Evolutionary conservation across 2,888 invertebrate species (phyloP).

Genomic region (Antheraea yamamai): DNA sequence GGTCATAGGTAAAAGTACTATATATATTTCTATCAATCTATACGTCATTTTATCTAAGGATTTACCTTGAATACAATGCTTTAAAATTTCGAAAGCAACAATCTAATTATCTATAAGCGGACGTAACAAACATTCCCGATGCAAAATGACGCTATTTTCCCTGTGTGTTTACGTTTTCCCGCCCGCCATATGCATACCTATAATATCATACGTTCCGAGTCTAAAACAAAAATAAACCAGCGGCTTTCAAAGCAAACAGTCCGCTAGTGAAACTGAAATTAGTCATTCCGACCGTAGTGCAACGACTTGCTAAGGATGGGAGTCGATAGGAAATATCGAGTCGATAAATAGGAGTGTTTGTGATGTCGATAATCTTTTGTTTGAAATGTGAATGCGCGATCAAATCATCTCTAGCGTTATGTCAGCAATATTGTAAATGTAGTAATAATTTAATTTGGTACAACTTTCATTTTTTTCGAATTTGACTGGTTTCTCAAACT

Average conservation of each 20-base stretch:
- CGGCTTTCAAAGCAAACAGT: slow-evolving; percentile 50
- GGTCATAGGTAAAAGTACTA: no score
- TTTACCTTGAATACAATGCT: neutral
- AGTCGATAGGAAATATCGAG: neutral
- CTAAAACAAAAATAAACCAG: slow-evolving; percentile 67
- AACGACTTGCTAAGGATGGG: slow-evolving; percentile 65
- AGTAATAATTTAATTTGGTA: neutral
- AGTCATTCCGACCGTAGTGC: slow-evolving; percentile 64
- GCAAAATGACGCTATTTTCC: neutral
- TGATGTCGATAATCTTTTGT: neutral
- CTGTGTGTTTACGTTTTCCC: slow-evolving; percentile 14
- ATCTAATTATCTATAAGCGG: neutral
- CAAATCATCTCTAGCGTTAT: neutral
- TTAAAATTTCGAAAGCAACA: neutral
- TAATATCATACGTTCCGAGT: slow-evolving; percentile 26
- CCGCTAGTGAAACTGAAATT: slow-evolving; percentile 44
- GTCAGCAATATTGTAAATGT: neutral
- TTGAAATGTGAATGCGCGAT: neutral
- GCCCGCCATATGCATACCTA: neutral
- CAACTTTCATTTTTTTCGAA: neutral
- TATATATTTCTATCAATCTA: no score
- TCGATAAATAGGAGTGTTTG: neutral
- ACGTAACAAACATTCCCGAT: neutral
- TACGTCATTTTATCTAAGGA: neutral
- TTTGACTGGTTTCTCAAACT: neutral